These are phyloP conservation scores for Strix aluco DNA, from an alignment of 2,113 vertebrate genomes.

Conservation along the genomic window DNA sequence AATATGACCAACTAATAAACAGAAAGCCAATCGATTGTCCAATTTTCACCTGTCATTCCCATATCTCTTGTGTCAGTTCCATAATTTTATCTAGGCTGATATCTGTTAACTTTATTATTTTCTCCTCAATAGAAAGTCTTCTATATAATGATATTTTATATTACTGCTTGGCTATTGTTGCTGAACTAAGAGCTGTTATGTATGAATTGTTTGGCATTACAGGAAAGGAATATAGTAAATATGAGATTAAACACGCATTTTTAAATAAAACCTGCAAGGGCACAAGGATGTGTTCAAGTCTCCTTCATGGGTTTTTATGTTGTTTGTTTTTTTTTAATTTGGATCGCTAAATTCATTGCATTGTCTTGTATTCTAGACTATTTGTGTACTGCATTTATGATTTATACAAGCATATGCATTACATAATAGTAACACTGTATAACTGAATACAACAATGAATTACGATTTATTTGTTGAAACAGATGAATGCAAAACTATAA, in stretches of 20 bases:
- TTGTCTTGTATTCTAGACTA: not conserved
- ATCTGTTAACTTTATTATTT: not conserved
- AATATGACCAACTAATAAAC: not conserved
- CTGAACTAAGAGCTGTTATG: not conserved
- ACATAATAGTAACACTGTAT: not conserved
- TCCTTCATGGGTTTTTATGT: not conserved
- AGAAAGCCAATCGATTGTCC: not conserved
- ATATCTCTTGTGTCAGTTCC: not conserved
- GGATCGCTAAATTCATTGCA: not conserved
- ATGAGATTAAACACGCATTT: accelerated
- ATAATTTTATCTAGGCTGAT: not conserved
- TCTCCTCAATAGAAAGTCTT: not conserved
- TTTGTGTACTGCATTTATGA: not conserved
- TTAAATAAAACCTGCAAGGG: not conserved
- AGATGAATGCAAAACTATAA: not conserved
- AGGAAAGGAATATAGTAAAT: not conserved
- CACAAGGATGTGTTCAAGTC: not conserved
- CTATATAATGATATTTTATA: not conserved
- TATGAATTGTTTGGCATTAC: not conserved
- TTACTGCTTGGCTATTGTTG: not conserved
- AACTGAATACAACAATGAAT: not conserved
- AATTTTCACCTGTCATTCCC: not conserved
- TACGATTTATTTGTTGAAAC: not conserved
- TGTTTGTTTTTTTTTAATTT: not conserved
- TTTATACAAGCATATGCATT: not conserved